Conservation (phyloP, 1,140 invertebrate genomes). For the Archivesica marissinica region DNA sequence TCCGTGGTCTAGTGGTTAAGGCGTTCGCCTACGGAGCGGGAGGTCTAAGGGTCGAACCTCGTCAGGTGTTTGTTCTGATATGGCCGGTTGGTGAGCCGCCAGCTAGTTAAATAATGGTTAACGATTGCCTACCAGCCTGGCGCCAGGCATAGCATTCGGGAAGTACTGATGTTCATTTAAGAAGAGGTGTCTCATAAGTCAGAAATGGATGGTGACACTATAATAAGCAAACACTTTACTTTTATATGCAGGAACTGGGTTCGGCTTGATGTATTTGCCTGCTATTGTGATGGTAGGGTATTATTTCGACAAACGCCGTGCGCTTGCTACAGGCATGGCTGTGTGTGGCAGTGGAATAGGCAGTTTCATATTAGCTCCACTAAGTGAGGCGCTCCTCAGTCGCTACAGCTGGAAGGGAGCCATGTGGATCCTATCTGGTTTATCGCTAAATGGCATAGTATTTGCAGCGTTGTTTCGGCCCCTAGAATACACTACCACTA, state of each 20-base stretch:
- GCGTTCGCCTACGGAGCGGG: too few relatives aligned
- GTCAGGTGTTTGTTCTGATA: too few relatives aligned
- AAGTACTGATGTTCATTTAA: too few relatives aligned
- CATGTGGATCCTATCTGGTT: slow-evolving; percentile 88
- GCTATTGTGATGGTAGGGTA: slow-evolving; percentile 99
- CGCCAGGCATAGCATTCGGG: too few relatives aligned
- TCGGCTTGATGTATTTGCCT: slow-evolving; percentile 98
- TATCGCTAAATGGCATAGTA: slow-evolving; percentile 96
- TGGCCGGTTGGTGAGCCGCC: too few relatives aligned
- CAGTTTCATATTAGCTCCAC: slow-evolving; percentile 90
- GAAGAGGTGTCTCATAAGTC: too few relatives aligned
- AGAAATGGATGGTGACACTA: too few relatives aligned
- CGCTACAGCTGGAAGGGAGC: slow-evolving; percentile 89
- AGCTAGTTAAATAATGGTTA: too few relatives aligned
- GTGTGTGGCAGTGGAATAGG: slow-evolving; percentile 97
- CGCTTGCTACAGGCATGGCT: slow-evolving; percentile 98
- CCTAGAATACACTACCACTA: slow-evolving; percentile 81
- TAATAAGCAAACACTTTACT: too few relatives aligned
- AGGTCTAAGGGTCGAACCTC: too few relatives aligned
- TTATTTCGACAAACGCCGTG: slow-evolving; percentile 98
- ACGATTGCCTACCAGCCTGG: too few relatives aligned
- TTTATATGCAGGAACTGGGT: slow-evolving; percentile 91
- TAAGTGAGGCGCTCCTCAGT: slow-evolving; percentile 88
- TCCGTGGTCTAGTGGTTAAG: too few relatives aligned
- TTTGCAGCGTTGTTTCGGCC: slow-evolving; percentile 98